A percentile compares a stretch with the other conserved stretches of the same genome.
phyloP scores from a whole-genome alignment of 1,140 invertebrate species.

The Meloidogyne exigua region DNA sequence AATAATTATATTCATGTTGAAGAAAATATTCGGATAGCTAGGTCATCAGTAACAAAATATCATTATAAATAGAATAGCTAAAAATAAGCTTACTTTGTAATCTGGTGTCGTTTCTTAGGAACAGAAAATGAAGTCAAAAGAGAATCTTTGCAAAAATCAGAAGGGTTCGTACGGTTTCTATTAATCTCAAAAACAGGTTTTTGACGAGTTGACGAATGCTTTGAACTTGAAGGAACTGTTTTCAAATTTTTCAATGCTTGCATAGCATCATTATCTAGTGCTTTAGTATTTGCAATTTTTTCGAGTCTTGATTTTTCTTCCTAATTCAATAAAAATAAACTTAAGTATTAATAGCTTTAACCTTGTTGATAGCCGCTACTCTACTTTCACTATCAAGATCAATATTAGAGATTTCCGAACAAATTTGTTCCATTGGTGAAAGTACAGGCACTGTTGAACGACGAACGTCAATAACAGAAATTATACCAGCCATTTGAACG shows the following conservation, averaged over 20 bases:
- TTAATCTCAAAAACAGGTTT: background rate
- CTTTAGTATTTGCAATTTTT: conserved; percentile 32
- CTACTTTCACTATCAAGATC: conserved; percentile 51
- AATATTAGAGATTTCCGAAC: conserved; percentile 54
- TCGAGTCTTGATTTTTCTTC: conserved; percentile 51
- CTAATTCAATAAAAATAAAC: background rate
- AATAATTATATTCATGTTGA: no score
- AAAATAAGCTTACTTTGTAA: background rate
- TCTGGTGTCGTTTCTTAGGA: background rate
- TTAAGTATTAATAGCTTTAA: background rate
- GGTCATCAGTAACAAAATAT: no score
- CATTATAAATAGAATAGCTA: background rate
- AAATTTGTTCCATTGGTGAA: conserved; percentile 63
- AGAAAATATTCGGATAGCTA: no score
- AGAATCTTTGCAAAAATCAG: background rate
- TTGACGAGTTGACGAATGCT: background rate
- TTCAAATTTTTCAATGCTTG: conserved; percentile 32
- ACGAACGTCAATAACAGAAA: conserved; percentile 43
- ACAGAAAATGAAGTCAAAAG: background rate
- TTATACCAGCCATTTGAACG: conserved; percentile 43
- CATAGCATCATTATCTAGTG: conserved; percentile 34
- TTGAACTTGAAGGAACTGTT: conserved; percentile 14
- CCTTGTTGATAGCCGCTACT: conserved; percentile 58
- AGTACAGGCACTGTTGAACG: conserved; percentile 41
- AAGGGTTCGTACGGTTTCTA: background rate